Evolutionary conservation across 2,888 invertebrate genomes (phyloP).

Genomic region (Mythimna impura): DNA sequence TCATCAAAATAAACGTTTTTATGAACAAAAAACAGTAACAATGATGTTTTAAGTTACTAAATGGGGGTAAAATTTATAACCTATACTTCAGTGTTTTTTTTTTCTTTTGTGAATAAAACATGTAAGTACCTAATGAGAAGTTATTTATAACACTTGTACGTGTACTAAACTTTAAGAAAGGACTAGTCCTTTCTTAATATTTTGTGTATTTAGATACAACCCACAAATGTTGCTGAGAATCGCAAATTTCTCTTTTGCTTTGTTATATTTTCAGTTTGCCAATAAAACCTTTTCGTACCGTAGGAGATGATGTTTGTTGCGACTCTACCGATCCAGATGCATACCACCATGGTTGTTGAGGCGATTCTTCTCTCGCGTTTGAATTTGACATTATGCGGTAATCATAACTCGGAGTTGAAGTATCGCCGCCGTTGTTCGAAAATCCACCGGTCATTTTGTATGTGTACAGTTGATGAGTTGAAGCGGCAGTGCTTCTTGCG

Average conservation of each 20-base stretch:
- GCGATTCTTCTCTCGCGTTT: conserved; percentile 87
- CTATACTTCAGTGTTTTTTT: not conserved
- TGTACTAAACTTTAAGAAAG: not conserved
- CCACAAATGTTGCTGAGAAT: not conserved
- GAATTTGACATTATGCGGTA: conserved; percentile 93
- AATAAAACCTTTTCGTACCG: conserved; percentile 78
- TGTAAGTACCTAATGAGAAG: not conserved
- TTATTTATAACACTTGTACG: not conserved
- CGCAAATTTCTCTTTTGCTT: conserved; percentile 29
- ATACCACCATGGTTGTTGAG: conserved; percentile 93
- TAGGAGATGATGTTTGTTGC: conserved; percentile 86
- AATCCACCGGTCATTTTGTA: conserved; percentile 97
- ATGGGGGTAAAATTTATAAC: not conserved
- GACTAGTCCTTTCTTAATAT: no score
- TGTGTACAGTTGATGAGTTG: conserved; percentile 94
- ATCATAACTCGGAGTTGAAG: conserved; percentile 93
- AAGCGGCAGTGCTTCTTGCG: conserved; percentile 84
- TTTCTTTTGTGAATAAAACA: not conserved
- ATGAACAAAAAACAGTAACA: conserved; percentile 2
- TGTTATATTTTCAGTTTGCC: conserved; percentile 25
- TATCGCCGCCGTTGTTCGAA: conserved; percentile 92
- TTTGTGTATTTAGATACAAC: not conserved
- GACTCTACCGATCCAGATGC: conserved; percentile 91
- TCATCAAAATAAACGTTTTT: not conserved
- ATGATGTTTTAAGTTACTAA: conserved; percentile 1